Evolutionary conservation across 2,888 invertebrate species (phyloP).

Genomic region (Patella caerulea): DNA sequence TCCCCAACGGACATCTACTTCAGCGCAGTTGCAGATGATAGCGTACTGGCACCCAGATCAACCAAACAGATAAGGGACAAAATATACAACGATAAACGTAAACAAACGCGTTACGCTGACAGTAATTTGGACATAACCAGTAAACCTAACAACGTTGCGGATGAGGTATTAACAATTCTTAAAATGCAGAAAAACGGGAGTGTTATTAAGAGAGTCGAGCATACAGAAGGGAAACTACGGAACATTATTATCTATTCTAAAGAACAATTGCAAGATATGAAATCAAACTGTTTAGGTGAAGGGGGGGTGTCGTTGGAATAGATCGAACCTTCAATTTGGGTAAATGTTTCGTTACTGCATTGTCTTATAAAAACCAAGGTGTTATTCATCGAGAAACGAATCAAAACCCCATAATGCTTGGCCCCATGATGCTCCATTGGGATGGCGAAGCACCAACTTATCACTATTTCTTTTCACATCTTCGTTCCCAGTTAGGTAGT

Average conservation of each 20-base stretch:
- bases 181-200: slow-evolving; percentile 6
- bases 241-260: slow-evolving; percentile 8
- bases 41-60: no score
- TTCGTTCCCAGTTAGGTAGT: background rate
- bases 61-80: no score
- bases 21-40: no score
- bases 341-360: slow-evolving; percentile 13
- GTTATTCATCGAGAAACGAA: slow-evolving; percentile 14
- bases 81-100: no score
- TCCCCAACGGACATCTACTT: no score
- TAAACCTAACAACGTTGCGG: background rate
- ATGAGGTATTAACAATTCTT: slow-evolving; percentile 13
- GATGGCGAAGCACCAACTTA: slow-evolving; percentile 14
- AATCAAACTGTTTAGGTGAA: background rate
- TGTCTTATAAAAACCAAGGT: slow-evolving; percentile 20
- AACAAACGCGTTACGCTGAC: no score
- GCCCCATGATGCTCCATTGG: slow-evolving; percentile 17
- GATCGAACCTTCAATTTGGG: background rate
- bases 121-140: no score
- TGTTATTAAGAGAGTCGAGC: slow-evolving; percentile 8
- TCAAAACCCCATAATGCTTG: slow-evolving; percentile 19
- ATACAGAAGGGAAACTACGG: slow-evolving; percentile 6
- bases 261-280: slow-evolving; percentile 13
- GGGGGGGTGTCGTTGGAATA: no score
- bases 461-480: slow-evolving; percentile 6